Evolutionary conservation across 2,797 vertebrate genomes (phyloP), one percentile per base, ranked within the genome.

Genomic region (Melanotaenia maccullochi): DNA sequence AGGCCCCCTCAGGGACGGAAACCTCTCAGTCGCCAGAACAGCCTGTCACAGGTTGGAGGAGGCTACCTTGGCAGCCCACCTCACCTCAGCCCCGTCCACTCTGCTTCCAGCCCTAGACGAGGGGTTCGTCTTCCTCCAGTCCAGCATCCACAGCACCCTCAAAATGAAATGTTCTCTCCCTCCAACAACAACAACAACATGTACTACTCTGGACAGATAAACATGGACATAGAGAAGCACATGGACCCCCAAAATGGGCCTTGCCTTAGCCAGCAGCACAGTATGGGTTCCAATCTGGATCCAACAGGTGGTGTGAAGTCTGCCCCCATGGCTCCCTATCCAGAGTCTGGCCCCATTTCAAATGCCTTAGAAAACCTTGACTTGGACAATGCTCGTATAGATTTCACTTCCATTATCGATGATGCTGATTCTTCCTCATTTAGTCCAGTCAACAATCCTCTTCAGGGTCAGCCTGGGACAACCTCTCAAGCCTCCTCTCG

Each of bases 361-460:
- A 98, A 97, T 71, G 94, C 96, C 72, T 91, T 99, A 91, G 97
- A 99, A 88, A 96, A 97, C 35, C 92, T 99, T 84, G 98, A 99
- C 92, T 92, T 99, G 83, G 97, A 99, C 90, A 99, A 97, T 44
- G 97, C 97, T 71, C 97, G 98, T 83, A 96, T 99, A 93, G 97
- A 99, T 93, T 99, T 99, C 60, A 94, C 96, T 28, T 97, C 97
- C 81, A 99, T 99, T 9, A 95, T 99, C 57, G 97, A 99, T 42
- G 98, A 99, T 25, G 70, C 95, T 0, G 97, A 98, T 70, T 87
- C 95, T 8, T 91, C 94, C 0, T 81, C 92, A 0, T 93, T 96
- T 67, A 95, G 92, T 81, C 92, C 93, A 22, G 79, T 94, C 68
- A 94, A 92, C 81, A 90, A 92, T 74, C 83, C 85, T 20, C 79